These are phyloP conservation scores for Phymastichus coffea DNA, from an alignment of 1,140 invertebrate genomes.

Conservation along the genomic window DNA sequence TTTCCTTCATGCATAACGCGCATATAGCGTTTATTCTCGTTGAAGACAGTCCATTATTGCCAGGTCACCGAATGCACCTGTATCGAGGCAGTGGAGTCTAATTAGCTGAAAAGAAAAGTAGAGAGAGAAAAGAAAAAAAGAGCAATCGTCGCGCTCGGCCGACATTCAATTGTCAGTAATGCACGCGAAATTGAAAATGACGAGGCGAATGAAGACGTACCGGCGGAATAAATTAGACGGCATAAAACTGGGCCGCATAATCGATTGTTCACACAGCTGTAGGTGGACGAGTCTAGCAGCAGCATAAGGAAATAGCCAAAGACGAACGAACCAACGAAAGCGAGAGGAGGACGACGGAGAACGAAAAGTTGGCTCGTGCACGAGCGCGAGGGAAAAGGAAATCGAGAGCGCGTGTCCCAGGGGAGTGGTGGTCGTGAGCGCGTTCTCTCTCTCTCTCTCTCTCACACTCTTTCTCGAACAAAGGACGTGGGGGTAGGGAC, in stretches of 20 bases:
- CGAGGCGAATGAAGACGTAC: background rate
- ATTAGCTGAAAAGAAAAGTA: too few relatives aligned
- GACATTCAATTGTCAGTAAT: too few relatives aligned
- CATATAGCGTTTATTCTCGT: too few relatives aligned
- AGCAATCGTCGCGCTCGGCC: too few relatives aligned
- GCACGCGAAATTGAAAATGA: too few relatives aligned
- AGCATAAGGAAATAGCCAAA: background rate
- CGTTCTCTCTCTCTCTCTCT: conserved; percentile 8
- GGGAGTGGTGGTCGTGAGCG: conserved; percentile 47
- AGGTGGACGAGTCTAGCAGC: background rate
- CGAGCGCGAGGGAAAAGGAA: conserved; percentile 23
- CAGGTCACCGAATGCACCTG: too few relatives aligned
- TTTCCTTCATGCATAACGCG: too few relatives aligned
- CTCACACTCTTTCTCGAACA: conserved; percentile 28
- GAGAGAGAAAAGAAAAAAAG: too few relatives aligned
- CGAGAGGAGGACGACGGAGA: conserved; percentile 30
- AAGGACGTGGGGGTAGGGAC: conserved; percentile 46
- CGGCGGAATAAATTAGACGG: background rate
- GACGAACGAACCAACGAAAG: conserved; percentile 28
- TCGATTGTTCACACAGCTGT: background rate
- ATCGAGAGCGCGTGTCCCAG: conserved; percentile 40
- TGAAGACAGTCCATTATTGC: too few relatives aligned
- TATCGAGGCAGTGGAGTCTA: too few relatives aligned
- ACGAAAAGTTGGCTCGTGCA: background rate
- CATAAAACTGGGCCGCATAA: conserved; percentile 2